Base-by-base conservation (phyloP, 2,888 invertebrate species). In the Aproaerema taeniolella region DNA sequence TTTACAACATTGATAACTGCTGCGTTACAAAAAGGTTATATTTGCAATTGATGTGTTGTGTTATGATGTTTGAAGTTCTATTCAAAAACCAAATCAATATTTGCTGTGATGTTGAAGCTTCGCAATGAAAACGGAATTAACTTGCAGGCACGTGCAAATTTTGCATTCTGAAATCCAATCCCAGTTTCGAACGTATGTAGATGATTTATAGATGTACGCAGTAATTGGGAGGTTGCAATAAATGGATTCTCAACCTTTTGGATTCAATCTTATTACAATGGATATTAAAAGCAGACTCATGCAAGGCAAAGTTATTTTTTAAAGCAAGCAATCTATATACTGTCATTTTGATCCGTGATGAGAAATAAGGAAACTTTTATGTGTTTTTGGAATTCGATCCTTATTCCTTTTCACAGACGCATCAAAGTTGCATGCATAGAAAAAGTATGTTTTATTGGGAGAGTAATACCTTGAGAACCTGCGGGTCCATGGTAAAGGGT, bases 391-490 rank as follows among this genome's bases (percentile, higher is more conserved):
- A 29, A 11, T 12, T 36, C 28, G n/a, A n/a, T n/a, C 11, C 7
- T 62, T 60, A n/a, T n/a, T 48, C 57, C 58, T 62, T 60, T 62
- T 58, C 65, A 67, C 61, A 51, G 42, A 32, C 16, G 11, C 12
- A 25, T 51, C 42, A 47, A 47, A 73, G 66, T 53, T 48, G 54
- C 86, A 86, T 86, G 85, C 86, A 78, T 61, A 78, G 76, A 79
- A 74, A 65, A 63, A 80, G 76, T 75, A 63, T 74, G 76, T 81
- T 69, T 81, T 81, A 83, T 76, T 74, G 81, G 83, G 83, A 83
- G 59, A 78, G 66, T 79, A 83, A 78, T 86, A 88, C 88, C 88
- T 88, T 88, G 80, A 88, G 88, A 86, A 88, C 88, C 88, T 88
- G 87, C 81, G 63, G 85, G 80, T 87, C 88, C 87, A 53, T 74